phyloP scores from a whole-genome alignment of 1,140 invertebrate species.

The Ephestia elutella region DNA sequence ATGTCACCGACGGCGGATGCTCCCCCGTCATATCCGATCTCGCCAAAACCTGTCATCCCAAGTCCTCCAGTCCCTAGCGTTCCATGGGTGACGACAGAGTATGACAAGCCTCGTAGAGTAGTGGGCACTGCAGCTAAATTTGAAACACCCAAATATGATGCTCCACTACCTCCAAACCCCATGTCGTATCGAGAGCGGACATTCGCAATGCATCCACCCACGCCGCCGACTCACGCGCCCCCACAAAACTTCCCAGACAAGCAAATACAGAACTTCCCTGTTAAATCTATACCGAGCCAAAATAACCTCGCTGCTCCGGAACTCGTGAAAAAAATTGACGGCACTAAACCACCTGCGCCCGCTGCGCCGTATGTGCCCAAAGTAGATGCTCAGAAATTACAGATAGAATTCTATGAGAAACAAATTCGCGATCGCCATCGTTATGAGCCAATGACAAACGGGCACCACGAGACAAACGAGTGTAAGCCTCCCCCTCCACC shows the following conservation, averaged over 20 bases:
- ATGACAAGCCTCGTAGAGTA: slow-evolving; percentile 53
- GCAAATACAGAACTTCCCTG: slow-evolving; percentile 38
- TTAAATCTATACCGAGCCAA: slow-evolving; percentile 56
- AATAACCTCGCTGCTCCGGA: slow-evolving; percentile 63
- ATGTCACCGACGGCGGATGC: slow-evolving; percentile 44
- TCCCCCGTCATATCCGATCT: slow-evolving; percentile 20
- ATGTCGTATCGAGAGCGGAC: slow-evolving; percentile 23
- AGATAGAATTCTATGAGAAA: slow-evolving; percentile 72
- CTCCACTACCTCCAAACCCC: slow-evolving; percentile 8
- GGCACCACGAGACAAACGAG: slow-evolving; percentile 28
- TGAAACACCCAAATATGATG: slow-evolving; percentile 48
- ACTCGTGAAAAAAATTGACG: slow-evolving; percentile 58
- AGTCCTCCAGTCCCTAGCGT: slow-evolving; percentile 29
- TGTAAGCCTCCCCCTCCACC: slow-evolving; percentile 39
- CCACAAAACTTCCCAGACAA: slow-evolving; percentile 15
- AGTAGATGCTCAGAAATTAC: slow-evolving; percentile 62
- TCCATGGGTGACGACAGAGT: slow-evolving; percentile 49
- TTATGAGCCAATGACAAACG: slow-evolving; percentile 36
- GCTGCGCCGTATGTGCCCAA: slow-evolving; percentile 34
- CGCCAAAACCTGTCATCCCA: slow-evolving; percentile 46
- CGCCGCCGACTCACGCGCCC: slow-evolving; percentile 53
- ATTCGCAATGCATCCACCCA: slow-evolving; percentile 32
- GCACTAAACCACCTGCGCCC: slow-evolving; percentile 28
- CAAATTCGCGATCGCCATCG: slow-evolving; percentile 63
- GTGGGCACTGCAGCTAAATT: slow-evolving; percentile 66